Percentiles rank a stretch among this genome's conserved stretches.
Evolutionary conservation across 37 sponge, comb jelly and placozoan species (phyloP).

Genomic region (Petrosia ficiformis): DNA sequence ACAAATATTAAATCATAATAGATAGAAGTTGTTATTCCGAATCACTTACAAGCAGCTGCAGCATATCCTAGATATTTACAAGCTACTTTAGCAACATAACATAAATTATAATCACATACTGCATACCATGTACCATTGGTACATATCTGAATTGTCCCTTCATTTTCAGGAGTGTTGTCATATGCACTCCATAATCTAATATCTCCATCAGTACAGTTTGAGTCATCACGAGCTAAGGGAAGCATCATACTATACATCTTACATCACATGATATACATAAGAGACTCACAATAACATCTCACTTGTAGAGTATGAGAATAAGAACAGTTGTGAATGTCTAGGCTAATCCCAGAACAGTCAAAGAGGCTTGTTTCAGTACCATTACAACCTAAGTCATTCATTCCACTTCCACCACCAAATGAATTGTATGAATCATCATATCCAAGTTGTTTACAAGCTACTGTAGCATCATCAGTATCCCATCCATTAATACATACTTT

Average conservation of each 20-base stretch:
- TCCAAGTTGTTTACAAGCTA: background rate
- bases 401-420: background rate
- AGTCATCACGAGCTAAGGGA: too few relatives aligned
- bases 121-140: background rate
- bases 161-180: background rate
- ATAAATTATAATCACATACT: background rate
- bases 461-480: background rate
- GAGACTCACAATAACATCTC: background rate
- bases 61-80: slow-evolving; percentile 1
- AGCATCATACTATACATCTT: too few relatives aligned
- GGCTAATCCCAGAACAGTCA: background rate
- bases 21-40: background rate
- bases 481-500: background rate
- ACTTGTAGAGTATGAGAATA: slow-evolving; percentile 26
- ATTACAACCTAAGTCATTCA: slow-evolving; percentile 18
- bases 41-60: background rate
- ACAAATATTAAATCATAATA: background rate
- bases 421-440: slow-evolving; percentile 4
- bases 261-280: too few relatives aligned
- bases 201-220: background rate
- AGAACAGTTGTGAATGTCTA: slow-evolving; percentile 7
- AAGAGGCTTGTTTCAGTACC: slow-evolving; percentile 9
- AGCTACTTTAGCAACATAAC: background rate
- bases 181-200: background rate
- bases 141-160: slow-evolving; percentile 1